phyloP scores from a whole-genome alignment of 2,113 vertebrate species.

The Halcyon senegalensis region DNA sequence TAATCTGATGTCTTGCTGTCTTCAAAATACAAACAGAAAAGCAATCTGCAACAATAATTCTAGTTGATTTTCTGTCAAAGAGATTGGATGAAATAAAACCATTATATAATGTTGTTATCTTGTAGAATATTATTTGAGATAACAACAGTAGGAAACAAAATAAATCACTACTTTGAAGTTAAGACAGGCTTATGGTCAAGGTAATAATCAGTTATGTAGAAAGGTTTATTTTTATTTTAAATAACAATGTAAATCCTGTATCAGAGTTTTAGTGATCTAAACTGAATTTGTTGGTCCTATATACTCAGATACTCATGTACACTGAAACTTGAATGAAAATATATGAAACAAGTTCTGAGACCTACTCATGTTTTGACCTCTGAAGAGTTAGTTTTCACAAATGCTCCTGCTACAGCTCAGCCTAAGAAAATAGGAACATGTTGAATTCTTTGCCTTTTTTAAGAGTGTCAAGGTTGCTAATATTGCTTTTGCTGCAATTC shows the following conservation, averaged over 20 bases:
- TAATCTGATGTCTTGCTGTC: conserved; percentile 40
- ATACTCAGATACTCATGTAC: not conserved
- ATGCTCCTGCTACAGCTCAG: accelerated
- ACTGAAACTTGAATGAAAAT: not conserved
- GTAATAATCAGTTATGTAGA: not conserved
- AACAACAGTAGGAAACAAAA: conserved; percentile 19
- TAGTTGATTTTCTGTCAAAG: not conserved
- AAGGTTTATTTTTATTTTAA: conserved; percentile 1
- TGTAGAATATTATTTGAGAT: conserved; percentile 54
- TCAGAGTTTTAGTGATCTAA: not conserved
- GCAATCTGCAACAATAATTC: not conserved
- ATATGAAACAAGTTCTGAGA: not conserved
- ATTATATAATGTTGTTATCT: not conserved
- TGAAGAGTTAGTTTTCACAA: not conserved
- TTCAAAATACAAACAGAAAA: conserved; percentile 37
- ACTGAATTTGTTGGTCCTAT: not conserved
- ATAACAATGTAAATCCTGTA: not conserved
- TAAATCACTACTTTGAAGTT: conserved; percentile 20
- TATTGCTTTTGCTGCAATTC: not conserved
- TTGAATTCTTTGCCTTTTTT: not conserved
- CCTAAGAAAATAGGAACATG: not conserved
- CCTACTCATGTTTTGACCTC: accelerated
- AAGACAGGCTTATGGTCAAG: conserved; percentile 1
- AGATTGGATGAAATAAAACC: not conserved
- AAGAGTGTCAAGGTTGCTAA: not conserved